Evolutionary conservation across 2,797 vertebrate species (phyloP).

Genomic region (Octomys mimax): DNA sequence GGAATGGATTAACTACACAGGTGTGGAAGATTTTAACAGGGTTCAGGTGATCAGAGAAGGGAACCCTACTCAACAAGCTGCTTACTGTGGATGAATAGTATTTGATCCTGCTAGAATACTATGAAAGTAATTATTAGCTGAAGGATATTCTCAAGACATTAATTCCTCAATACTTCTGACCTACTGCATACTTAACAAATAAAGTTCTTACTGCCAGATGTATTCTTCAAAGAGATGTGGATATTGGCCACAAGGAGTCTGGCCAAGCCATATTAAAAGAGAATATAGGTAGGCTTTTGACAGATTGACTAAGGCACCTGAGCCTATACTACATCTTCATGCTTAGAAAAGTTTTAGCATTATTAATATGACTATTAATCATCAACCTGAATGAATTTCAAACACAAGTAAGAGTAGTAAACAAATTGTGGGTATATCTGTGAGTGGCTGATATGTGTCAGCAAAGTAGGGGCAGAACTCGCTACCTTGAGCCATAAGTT

Average conservation of each 20-base stretch:
- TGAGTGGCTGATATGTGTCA: not conserved
- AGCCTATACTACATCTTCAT: not conserved
- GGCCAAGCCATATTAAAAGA: fast-evolving
- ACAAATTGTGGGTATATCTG: not conserved
- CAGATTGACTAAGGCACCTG: not conserved
- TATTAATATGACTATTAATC: not conserved
- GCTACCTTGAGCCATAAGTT: not conserved
- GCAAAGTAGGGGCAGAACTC: not conserved
- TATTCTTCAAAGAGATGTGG: not conserved
- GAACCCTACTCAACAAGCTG: fast-evolving
- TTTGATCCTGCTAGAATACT: too few relatives aligned
- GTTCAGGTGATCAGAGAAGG: not conserved
- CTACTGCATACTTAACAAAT: too few relatives aligned
- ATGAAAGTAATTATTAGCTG: fast-evolving
- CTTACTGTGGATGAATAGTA: not conserved
- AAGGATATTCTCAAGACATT: not conserved
- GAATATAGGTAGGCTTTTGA: fast-evolving
- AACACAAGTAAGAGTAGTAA: not conserved
- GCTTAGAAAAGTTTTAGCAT: not conserved
- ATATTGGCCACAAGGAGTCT: too few relatives aligned
- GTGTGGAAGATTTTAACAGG: not conserved
- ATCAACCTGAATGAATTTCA: not conserved
- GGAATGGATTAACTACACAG: not conserved
- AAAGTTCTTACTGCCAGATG: too few relatives aligned
- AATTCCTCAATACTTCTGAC: not conserved